These are phyloP conservation scores for Hippopotamyrus pictus DNA, from an alignment of 2,797 vertebrate species.

Conservation along the genomic window DNA sequence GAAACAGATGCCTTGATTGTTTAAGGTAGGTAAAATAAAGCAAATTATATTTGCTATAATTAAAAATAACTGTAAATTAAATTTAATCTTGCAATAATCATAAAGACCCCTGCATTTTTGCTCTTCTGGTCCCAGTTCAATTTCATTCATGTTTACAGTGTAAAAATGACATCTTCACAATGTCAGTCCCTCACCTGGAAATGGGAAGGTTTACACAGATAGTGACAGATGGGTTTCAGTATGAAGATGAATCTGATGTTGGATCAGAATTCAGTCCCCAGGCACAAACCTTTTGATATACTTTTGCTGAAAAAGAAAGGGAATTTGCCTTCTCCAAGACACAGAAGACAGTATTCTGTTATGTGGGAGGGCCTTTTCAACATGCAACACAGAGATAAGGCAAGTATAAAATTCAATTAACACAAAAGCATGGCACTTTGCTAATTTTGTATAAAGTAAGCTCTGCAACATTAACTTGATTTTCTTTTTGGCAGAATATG, in stretches of 20 bases:
- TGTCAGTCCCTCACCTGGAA: background rate
- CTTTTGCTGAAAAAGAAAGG: background rate
- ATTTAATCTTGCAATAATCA: background rate
- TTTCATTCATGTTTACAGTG: slow-evolving; percentile 4
- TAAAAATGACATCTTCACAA: background rate
- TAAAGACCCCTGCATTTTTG: background rate
- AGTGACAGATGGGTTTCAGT: background rate
- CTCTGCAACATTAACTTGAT: background rate
- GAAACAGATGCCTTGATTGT: background rate
- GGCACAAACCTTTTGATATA: background rate
- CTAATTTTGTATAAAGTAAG: slow-evolving; percentile 43
- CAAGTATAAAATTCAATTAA: slow-evolving; percentile 77
- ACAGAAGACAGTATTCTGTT: slow-evolving; percentile 48
- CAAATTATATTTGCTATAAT: background rate
- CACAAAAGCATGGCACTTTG: slow-evolving; percentile 58
- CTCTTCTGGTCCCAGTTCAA: background rate
- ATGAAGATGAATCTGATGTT: slow-evolving; percentile 10
- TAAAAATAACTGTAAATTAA: background rate
- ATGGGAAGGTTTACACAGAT: background rate
- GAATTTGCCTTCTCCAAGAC: slow-evolving; percentile 5
- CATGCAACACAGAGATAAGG: slow-evolving; percentile 71
- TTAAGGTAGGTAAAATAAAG: background rate
- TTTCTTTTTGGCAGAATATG: background rate
- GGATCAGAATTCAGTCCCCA: slow-evolving; percentile 5
- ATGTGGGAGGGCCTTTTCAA: slow-evolving; percentile 60